Base-by-base conservation (phyloP, 2,797 vertebrate genomes). In the Novumbra hubbsi region DNA sequence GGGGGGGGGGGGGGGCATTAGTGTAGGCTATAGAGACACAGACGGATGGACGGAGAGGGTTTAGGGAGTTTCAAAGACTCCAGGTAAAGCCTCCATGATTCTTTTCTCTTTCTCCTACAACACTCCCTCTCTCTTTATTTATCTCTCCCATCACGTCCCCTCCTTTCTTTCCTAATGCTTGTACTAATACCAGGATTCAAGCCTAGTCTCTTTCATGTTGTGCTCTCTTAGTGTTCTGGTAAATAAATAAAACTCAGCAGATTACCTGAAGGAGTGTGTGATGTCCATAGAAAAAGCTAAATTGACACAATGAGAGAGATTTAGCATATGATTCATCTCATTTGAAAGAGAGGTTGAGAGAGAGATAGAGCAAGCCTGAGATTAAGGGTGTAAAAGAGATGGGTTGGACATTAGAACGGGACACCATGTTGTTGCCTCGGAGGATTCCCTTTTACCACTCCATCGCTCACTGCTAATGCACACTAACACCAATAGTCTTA, bases 41-140 rank as follows among this genome's bases (percentile, higher is more conserved):
- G 32, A 66, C 32, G 16, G 80, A 71, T 7, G 5, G 34, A 38
- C 2, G 34, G 76, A 71, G 78, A 73, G 76, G 66, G 74, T 70
- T 81, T 75, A 73, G 72, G 76, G 81, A 78, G 76, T 85, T 85
- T 85, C 79, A 85, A 83, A 83, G 83, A 78, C 81, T 82, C 83
- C 81, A 77, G 72, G 79, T 85, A 85, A 83, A 80, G 77, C 81
- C 83, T 82, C 76, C 73, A 12, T 48, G n/a, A 73, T 72, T 70
- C 83, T 81, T 71, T 78, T 64, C 77, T 65, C 28, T 52, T 64
- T 80, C 78, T 78, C 80, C 73, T 71, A 70, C 80, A 67, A 79
- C 84, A 76, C 78, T 82, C 80, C 75, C 80, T 73, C 62, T 68
- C 34, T 27, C 16, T 62, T 7, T 27, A 4, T 60, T n/a, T 3